Evolutionary conservation across 2,113 vertebrate genomes (phyloP).

Genomic region (Esox niger): DNA sequence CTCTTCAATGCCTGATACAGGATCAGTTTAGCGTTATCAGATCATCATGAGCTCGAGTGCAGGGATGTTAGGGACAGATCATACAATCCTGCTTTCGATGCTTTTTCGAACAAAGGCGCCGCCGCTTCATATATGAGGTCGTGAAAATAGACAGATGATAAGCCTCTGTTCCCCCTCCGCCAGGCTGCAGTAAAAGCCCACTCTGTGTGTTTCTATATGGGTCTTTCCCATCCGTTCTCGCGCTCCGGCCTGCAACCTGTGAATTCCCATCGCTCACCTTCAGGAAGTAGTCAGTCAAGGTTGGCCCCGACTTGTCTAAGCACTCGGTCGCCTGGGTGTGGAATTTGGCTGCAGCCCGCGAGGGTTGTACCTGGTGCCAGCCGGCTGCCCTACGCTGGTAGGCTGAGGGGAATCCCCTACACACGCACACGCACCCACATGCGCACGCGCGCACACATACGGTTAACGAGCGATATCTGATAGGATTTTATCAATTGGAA

Average conservation of each 20-base stretch:
- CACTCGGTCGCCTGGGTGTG: constrained; percentile 69
- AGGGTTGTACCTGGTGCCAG: constrained; percentile 74
- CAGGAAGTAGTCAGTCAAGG: constrained; percentile 66
- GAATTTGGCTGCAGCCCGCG: constrained; percentile 75
- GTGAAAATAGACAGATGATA: no score
- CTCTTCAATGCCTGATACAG: no score
- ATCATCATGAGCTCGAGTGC: no score
- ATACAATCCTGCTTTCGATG: neutral
- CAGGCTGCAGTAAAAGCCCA: neutral
- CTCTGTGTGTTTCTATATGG: neutral
- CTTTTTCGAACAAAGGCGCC: neutral
- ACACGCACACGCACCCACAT: constrained; percentile 1
- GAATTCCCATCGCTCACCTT: constrained; percentile 59
- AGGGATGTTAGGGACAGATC: neutral
- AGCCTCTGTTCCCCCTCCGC: neutral
- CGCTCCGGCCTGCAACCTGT: constrained; percentile 41
- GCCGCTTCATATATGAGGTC: no score
- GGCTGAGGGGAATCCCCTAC: constrained; percentile 14
- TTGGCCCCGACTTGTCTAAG: constrained; percentile 63
- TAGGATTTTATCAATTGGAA: constrained; percentile 20
- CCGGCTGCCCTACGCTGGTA: constrained; percentile 54
- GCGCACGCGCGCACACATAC: constrained; percentile 6
- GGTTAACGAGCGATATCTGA: constrained; percentile 1
- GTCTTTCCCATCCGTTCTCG: constrained; percentile 5
- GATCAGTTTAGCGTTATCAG: no score